Base-by-base conservation (phyloP, 1,140 invertebrate genomes). In the Andricus grossulariae region DNA sequence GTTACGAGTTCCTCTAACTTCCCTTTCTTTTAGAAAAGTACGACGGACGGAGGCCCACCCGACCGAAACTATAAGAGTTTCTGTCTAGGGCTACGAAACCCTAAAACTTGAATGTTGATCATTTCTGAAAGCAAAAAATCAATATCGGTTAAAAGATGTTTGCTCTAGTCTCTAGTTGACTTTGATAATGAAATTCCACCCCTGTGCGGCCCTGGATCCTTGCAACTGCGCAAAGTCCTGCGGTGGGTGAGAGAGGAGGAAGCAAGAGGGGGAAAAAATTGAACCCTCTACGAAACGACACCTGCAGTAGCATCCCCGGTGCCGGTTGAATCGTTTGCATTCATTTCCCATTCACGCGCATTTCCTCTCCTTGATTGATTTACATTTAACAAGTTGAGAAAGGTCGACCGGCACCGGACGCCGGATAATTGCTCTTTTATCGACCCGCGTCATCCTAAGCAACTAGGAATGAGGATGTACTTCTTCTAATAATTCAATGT, bases 161-260 rank as follows among this genome's bases (percentile, higher is more conserved):
- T 45, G 7, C 8, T 45, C 8, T 2, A 45, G 6, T 45, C 8
- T 45, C 8, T 2, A 45, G 6, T 45, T 45, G 7, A 45, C 10
- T 45, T 45, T 45, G 39, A 45, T 10, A 45, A 45, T 45, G 7
- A 78, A 78, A 81, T 81, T 76, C 70, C 54, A 78, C 60, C 73
- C 72, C 66, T 75, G 72, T 52, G 52, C 74, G 52, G 78, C 52
- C 57, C 81, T 83, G 81, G 83, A 81, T 82, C 77, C 76, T 81
- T 81, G 82, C 79, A 82, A 80, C 80, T 83, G 80, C 83, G 83
- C 83, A 80, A 79, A 82, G 80, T 82, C 72, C 80, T 81, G 76
- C 77, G 57, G 55, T 50, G 73, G 18, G 76, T 71, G 74, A 73
- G 74, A 81, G 76, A 73, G 79, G 76, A 76, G 73, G 60, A 76